Conservation (phyloP, 2,113 vertebrate species). For the Struthidea cinerea region DNA sequence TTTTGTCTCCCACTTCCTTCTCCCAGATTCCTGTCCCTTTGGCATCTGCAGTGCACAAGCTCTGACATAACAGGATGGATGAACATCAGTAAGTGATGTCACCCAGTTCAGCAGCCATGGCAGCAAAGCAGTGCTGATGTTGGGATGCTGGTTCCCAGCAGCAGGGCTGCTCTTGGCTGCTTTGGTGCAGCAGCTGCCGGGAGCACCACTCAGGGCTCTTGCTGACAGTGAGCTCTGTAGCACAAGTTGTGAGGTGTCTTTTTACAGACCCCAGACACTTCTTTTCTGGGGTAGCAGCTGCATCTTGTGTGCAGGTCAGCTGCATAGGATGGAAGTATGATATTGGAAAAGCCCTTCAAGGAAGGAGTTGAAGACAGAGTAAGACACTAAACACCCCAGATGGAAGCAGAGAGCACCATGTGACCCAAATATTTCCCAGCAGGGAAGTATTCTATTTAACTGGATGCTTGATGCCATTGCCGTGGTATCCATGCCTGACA, state of each 20-base stretch:
- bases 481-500: not conserved
- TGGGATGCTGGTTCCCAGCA: not conserved
- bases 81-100: not conserved
- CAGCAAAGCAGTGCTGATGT: not conserved
- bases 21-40: not conserved
- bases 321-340: not conserved
- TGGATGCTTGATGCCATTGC: not conserved
- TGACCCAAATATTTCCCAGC: not conserved
- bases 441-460: not conserved
- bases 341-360: not conserved
- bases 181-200: not conserved
- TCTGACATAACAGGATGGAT: not conserved
- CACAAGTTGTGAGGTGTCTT: not conserved
- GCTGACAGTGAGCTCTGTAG: not conserved
- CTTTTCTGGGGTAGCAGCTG: not conserved
- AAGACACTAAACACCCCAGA: not conserved
- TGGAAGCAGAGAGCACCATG: not conserved
- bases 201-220: fast-evolving
- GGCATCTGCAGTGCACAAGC: not conserved
- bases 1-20: not conserved
- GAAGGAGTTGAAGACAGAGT: not conserved
- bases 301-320: not conserved
- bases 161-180: not conserved
- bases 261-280: not conserved
- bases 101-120: not conserved